phyloP scores from a whole-genome alignment of 2,888 invertebrate species.

The Listrodromus nycthemerus region DNA sequence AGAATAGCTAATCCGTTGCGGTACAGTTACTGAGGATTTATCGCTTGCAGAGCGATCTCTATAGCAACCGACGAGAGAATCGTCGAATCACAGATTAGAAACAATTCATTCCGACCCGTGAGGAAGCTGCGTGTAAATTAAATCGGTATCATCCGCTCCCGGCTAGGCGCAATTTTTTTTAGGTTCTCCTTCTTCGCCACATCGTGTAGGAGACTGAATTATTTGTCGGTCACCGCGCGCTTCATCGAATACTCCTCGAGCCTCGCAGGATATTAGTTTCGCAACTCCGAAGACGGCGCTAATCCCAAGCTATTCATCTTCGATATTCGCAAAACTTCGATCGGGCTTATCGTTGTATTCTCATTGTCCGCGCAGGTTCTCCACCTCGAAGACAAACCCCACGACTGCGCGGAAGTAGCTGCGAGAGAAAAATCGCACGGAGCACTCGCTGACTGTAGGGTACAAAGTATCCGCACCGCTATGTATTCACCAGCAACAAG shows the following conservation, averaged over 20 bases:
- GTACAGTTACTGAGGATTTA: slow-evolving; percentile 54
- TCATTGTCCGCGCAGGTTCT: background rate
- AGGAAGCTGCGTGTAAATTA: slow-evolving; percentile 32
- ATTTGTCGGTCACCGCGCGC: slow-evolving; percentile 22
- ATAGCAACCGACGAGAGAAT: slow-evolving; percentile 26
- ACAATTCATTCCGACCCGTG: slow-evolving; percentile 34
- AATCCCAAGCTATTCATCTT: slow-evolving; percentile 3
- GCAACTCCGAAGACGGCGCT: slow-evolving; percentile 19
- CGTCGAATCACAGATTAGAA: slow-evolving; percentile 27
- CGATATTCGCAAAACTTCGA: slow-evolving; percentile 58
- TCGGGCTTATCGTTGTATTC: background rate
- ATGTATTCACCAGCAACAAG: slow-evolving; percentile 30
- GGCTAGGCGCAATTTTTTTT: background rate
- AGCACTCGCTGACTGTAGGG: background rate
- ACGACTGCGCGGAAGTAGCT: background rate
- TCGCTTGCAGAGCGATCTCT: slow-evolving; percentile 39
- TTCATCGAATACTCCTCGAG: slow-evolving; percentile 25
- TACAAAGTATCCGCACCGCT: slow-evolving; percentile 21
- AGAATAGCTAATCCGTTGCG: slow-evolving; percentile 31
- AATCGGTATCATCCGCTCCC: slow-evolving; percentile 37
- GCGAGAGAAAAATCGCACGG: slow-evolving; percentile 3
- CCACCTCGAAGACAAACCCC: slow-evolving; percentile 13
- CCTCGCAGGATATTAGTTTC: slow-evolving; percentile 62
- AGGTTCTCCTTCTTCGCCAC: background rate
- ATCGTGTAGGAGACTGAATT: slow-evolving; percentile 21